These are phyloP conservation scores for Sylvicola fuscatus DNA, from an alignment of 2,888 invertebrate species.

Conservation along the genomic window DNA sequence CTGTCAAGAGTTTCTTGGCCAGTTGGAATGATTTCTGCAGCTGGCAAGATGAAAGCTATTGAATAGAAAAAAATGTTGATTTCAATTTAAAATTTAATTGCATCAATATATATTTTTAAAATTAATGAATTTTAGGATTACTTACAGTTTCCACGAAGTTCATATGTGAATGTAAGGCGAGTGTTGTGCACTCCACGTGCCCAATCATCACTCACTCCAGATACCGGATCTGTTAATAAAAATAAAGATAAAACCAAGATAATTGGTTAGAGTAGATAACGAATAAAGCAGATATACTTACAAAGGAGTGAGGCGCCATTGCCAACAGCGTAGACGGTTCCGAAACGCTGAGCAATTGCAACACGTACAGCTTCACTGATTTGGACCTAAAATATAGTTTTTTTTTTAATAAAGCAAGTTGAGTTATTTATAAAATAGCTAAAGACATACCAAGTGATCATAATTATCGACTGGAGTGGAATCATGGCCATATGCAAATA, in stretches of 20 bases:
- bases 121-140: too few relatives aligned
- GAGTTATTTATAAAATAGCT: slow-evolving; percentile 4
- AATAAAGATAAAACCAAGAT: too few relatives aligned
- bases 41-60: slow-evolving; percentile 46
- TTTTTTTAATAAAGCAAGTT: too few relatives aligned
- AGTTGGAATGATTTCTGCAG: slow-evolving; percentile 39
- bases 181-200: slow-evolving; percentile 43
- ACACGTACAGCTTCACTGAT: slow-evolving; percentile 1
- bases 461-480: slow-evolving; percentile 30
- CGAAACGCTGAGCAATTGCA: slow-evolving; percentile 29
- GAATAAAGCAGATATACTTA: slow-evolving; percentile 16
- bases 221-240: slow-evolving; percentile 36
- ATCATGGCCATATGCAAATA: slow-evolving; percentile 50
- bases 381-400: neutral
- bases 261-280: slow-evolving; percentile 5
- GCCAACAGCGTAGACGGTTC: slow-evolving; percentile 39
- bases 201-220: slow-evolving; percentile 55
- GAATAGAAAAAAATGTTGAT: slow-evolving; percentile 1
- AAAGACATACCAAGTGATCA: slow-evolving; percentile 25
- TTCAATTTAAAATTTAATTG: too few relatives aligned
- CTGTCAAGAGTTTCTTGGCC: slow-evolving; percentile 30
- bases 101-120: too few relatives aligned
- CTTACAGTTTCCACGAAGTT: slow-evolving; percentile 39
- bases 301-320: slow-evolving; percentile 34
- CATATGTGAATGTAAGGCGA: slow-evolving; percentile 45